Conservation (phyloP, 2,797 vertebrate species). For the Siniperca scherzeri region DNA sequence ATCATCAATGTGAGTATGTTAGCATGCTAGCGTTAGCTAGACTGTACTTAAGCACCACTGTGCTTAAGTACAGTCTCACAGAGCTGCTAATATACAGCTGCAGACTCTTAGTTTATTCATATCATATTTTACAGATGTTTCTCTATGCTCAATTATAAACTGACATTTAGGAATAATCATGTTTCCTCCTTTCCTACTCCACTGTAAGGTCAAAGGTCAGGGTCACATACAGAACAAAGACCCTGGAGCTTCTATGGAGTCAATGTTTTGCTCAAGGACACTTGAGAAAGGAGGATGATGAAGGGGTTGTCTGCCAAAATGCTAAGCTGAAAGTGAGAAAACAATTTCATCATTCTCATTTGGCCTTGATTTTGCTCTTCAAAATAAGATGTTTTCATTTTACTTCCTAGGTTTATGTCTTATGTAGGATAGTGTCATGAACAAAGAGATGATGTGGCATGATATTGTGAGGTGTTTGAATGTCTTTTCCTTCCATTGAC, state of each 20-base stretch:
- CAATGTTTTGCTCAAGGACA: slow-evolving; percentile 32
- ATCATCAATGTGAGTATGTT: background rate
- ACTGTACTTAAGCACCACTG: background rate
- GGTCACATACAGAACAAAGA: slow-evolving; percentile 15
- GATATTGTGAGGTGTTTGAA: slow-evolving; percentile 64
- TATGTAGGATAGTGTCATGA: slow-evolving; percentile 20
- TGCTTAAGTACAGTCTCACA: background rate
- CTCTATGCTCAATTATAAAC: background rate
- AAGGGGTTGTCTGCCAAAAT: slow-evolving; percentile 1
- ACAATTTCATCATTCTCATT: background rate
- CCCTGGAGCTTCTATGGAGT: background rate
- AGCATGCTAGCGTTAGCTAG: background rate
- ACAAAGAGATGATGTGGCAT: slow-evolving; percentile 32
- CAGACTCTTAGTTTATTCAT: background rate
- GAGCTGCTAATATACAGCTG: background rate
- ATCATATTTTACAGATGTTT: background rate
- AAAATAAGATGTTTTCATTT: slow-evolving; percentile 14
- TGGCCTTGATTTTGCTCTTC: slow-evolving; percentile 3
- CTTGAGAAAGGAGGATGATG: slow-evolving; percentile 24
- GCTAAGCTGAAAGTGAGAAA: background rate
- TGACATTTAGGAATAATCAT: background rate
- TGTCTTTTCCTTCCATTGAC: slow-evolving; percentile 59
- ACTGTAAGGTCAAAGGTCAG: slow-evolving; percentile 40
- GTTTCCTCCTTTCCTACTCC: background rate
- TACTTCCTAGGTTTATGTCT: slow-evolving; percentile 13